These are phyloP conservation scores for Carollia perspicillata DNA, from an alignment of 2,113 vertebrate species.

Conservation along the genomic window DNA sequence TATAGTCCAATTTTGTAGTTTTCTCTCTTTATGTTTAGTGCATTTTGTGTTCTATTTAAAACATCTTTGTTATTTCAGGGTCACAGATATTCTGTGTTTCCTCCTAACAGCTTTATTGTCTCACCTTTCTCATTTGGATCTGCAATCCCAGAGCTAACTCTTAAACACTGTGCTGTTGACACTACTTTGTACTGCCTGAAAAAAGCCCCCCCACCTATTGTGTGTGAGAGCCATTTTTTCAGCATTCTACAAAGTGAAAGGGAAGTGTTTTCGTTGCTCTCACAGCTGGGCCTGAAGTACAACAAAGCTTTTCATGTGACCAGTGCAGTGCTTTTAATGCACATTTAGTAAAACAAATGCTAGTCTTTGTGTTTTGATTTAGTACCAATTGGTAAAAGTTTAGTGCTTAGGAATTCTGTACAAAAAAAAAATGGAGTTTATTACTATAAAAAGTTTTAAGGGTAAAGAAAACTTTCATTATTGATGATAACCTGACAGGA, in stretches of 20 bases:
- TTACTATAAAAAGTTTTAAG: background rate
- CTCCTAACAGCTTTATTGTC: constrained; percentile 27
- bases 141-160: background rate
- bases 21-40: constrained; percentile 10
- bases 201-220: background rate
- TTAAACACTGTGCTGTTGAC: background rate
- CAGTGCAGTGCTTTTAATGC: constrained; percentile 37
- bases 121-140: constrained; percentile 18
- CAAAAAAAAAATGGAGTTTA: background rate
- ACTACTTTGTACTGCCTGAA: background rate
- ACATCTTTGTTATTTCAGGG: background rate
- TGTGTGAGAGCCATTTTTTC: background rate
- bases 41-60: background rate
- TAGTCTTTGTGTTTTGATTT: constrained; percentile 57
- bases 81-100: background rate
- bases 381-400: constrained; percentile 23
- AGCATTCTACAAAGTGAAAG: constrained; percentile 19
- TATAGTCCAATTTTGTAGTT: background rate
- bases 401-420: constrained; percentile 10
- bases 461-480: background rate
- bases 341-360: constrained; percentile 45
- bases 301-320: constrained; percentile 54
- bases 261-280: constrained; percentile 30
- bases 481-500: background rate
- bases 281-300: constrained; percentile 54